These are phyloP conservation scores for Dromas ardeola DNA, from an alignment of 2,113 vertebrate genomes.

Conservation along the genomic window DNA sequence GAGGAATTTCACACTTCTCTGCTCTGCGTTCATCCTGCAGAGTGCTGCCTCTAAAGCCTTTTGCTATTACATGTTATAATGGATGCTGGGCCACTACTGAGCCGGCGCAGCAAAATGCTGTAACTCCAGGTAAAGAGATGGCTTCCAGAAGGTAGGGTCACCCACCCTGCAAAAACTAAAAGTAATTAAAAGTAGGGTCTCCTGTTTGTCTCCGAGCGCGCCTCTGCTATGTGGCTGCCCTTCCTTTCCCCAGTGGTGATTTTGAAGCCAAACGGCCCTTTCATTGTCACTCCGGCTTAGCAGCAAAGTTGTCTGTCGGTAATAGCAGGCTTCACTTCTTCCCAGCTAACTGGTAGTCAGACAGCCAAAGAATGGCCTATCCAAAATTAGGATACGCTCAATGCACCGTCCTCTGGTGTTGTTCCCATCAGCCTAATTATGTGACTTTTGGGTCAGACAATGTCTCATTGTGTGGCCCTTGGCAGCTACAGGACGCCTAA, in stretches of 20 bases:
- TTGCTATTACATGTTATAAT: not conserved
- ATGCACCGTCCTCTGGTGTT: constrained; percentile 10
- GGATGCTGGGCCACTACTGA: not conserved
- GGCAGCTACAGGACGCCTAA: not conserved
- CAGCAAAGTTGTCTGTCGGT: not conserved
- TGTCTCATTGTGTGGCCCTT: constrained; percentile 65
- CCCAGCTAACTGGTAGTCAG: constrained; percentile 39
- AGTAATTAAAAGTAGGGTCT: not conserved
- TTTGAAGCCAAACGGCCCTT: constrained; percentile 14
- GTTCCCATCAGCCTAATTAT: constrained; percentile 60
- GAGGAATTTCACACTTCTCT: constrained; percentile 32
- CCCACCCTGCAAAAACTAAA: not conserved
- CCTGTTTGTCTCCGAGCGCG: not conserved
- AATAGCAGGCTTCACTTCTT: constrained; percentile 36
- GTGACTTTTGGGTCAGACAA: constrained; percentile 60
- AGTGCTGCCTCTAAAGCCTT: not conserved
- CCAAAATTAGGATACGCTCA: constrained; percentile 48
- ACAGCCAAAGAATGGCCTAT: constrained; percentile 28
- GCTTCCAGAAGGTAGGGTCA: not conserved
- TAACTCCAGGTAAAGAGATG: not conserved
- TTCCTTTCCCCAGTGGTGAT: not conserved
- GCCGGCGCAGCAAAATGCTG: not conserved
- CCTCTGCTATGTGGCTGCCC: not conserved
- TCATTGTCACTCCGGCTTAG: not conserved
- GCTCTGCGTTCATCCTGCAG: not conserved